Base-by-base conservation (phyloP, 2,797 vertebrate genomes). In the Natrix natrix region DNA sequence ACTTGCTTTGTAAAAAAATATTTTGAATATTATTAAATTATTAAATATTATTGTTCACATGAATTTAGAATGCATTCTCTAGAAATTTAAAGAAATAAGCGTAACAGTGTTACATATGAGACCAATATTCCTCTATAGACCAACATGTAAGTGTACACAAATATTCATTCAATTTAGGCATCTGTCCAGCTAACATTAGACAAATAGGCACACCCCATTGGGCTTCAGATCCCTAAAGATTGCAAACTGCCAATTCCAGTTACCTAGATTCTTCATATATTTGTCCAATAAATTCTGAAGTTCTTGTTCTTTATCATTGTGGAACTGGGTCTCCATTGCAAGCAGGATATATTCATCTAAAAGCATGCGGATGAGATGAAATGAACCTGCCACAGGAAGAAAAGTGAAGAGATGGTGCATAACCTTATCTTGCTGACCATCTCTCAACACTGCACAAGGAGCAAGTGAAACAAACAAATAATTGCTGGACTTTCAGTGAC, bases 241-340 rank as follows among this genome's bases (percentile, higher is more conserved):
- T 55, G 4, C 63, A 91, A 92, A 37, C 14, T 93, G 52, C 55
- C 78, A 56, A 20, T 83, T 17, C 90, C 83, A 94, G 32, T 92
- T 98, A 99, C 99, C 99, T 97, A 99, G 98, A 96, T 99, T 99
- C 96, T 99, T 99, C 99, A 99, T 99, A 94, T 99, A 99, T 97
- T 99, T 99, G 96, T 99, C 99, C 96, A 99, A 96, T 59, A 99
- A 98, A 97, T 98, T 99, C 97, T 99, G 99, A 95, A 99, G 98
- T 92, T 99, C 99, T 97, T 99, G 99, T 96, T 99, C 99, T 97
- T 99, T 99, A 97, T 99, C 98, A 28, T 99, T 99, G 97, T 99
- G 99, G 97, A 99, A 99, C 95, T 99, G 99, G 22, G 99, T 99
- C 97, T 99, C 99, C 97, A 99, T 98, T 89, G 99, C 99, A 32